Evolutionary conservation across 1,140 invertebrate species (phyloP).

Genomic region (Neodiprion lecontei): DNA sequence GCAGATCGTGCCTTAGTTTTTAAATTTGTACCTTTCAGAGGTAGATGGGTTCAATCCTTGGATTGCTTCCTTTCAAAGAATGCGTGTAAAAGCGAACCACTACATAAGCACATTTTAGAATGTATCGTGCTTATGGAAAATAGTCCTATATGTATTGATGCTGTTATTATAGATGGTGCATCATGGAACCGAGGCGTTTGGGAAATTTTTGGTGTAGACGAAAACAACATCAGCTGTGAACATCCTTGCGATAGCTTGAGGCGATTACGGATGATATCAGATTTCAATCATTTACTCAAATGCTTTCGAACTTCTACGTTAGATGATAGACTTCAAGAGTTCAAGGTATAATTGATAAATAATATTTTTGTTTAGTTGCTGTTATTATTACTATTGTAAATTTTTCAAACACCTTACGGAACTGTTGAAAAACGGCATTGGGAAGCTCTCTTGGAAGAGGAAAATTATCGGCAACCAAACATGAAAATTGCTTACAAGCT

Average conservation of each 20-base stretch:
- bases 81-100: conserved; percentile 15
- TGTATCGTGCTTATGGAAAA: conserved; percentile 20
- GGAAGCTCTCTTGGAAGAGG: conserved; percentile 11
- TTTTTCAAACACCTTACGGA: conserved; percentile 25
- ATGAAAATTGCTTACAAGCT: conserved; percentile 9
- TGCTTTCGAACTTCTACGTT: conserved; percentile 6
- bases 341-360: conserved; percentile 8
- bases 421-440: conserved; percentile 16
- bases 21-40: conserved; percentile 33
- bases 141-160: conserved; percentile 25
- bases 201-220: conserved; percentile 25
- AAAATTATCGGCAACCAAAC: not conserved
- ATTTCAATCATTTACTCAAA: conserved; percentile 30
- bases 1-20: conserved; percentile 33
- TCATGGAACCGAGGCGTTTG: conserved; percentile 32
- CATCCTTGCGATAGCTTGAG: conserved; percentile 19
- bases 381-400: conserved; percentile 10
- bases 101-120: conserved; percentile 22
- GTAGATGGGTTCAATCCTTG: conserved; percentile 30
- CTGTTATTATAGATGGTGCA: conserved; percentile 27
- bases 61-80: conserved; percentile 28
- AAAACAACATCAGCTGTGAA: conserved; percentile 15
- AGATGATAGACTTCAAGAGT: no score
- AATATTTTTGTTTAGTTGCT: not conserved
- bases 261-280: conserved; percentile 26